Conservation (phyloP, 1,140 invertebrate species). For the Drusus annulatus region DNA sequence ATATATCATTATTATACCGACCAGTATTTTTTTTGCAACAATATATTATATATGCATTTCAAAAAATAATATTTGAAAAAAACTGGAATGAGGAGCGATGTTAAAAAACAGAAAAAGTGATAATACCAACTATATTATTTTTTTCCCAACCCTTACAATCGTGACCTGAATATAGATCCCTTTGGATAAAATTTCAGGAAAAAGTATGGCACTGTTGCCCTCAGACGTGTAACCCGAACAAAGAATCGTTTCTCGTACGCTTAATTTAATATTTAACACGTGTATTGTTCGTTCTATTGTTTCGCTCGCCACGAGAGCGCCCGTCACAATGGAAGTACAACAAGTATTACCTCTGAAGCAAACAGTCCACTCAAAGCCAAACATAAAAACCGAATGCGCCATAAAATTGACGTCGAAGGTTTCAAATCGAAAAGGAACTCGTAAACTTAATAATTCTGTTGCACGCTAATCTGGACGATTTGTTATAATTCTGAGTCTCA, state of each 20-base stretch:
- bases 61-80: too few species aligned
- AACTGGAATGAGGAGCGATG: too few species aligned
- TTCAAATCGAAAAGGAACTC: background rate
- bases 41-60: too few species aligned
- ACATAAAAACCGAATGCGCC: conserved; percentile 4
- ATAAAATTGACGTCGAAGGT: conserved; percentile 3
- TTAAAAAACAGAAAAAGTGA: too few species aligned
- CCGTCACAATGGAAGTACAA: background rate
- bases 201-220: too few species aligned
- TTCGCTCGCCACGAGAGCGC: background rate
- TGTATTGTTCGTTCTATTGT: conserved; percentile 1
- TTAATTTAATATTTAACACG: conserved; percentile 25
- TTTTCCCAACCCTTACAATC: too few species aligned
- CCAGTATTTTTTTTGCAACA: too few species aligned
- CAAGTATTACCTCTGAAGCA: background rate
- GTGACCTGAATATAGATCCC: too few species aligned
- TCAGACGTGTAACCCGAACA: background rate
- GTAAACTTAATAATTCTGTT: conserved; percentile 7
- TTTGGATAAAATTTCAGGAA: too few species aligned
- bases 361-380: background rate
- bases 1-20: too few species aligned
- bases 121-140: too few species aligned
- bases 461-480: conserved; percentile 20
- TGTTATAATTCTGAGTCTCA: conserved; percentile 15
- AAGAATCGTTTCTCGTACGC: background rate